phyloP scores from a whole-genome alignment of 2,797 vertebrate species.

The Crenuchus spilurus region DNA sequence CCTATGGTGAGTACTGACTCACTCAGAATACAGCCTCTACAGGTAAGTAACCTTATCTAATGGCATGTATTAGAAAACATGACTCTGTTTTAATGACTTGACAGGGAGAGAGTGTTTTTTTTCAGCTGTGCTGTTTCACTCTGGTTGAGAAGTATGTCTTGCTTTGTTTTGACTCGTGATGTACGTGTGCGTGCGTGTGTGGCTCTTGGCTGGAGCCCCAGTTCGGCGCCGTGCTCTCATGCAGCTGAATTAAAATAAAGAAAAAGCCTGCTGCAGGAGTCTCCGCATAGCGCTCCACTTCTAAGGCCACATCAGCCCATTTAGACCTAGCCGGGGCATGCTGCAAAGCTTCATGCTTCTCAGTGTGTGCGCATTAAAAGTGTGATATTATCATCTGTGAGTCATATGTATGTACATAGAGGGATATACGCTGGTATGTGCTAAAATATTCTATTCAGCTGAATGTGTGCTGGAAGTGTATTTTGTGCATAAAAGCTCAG shows the following conservation, averaged over 20 bases:
- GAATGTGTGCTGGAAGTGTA: background rate
- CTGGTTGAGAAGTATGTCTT: background rate
- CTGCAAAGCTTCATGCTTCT: slow-evolving; percentile 48
- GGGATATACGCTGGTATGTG: background rate
- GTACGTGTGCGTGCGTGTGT: slow-evolving; percentile 23
- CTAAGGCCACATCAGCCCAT: slow-evolving; percentile 42
- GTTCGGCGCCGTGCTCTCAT: slow-evolving; percentile 40
- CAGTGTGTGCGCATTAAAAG: slow-evolving; percentile 10
- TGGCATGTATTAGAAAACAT: background rate
- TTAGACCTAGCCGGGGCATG: slow-evolving; percentile 43
- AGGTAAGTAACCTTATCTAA: background rate
- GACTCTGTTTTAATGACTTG: background rate
- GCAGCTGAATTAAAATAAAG: slow-evolving; percentile 28
- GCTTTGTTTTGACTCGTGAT: slow-evolving; percentile 3
- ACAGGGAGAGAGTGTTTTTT: background rate
- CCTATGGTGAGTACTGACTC: background rate
- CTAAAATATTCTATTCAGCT: background rate
- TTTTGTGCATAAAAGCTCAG: slow-evolving; percentile 69
- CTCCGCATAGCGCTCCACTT: slow-evolving; percentile 19
- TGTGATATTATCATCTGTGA: background rate
- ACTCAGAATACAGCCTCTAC: background rate
- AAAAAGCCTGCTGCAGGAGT: slow-evolving; percentile 31
- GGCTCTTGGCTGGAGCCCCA: slow-evolving; percentile 18
- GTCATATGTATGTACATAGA: background rate
- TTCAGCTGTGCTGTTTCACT: background rate